Conservation (phyloP, 2,888 invertebrate genomes). For the Venusia cambrica region DNA sequence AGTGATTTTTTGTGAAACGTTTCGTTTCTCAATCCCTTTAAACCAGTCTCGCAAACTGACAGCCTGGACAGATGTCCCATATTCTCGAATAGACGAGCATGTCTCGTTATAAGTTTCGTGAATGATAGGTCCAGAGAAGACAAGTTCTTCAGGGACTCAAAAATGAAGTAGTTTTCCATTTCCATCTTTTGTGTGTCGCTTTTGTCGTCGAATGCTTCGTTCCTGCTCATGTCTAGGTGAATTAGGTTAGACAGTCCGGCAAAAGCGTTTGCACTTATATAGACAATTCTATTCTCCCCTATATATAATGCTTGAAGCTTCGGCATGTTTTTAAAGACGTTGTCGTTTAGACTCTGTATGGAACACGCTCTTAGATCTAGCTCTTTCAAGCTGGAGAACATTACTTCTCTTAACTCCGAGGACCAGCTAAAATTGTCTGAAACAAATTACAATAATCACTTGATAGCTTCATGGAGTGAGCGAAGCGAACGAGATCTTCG, state of each 20-base stretch:
- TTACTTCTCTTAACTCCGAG: constrained; percentile 37
- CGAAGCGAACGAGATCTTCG: no score
- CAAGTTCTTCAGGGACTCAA: constrained; percentile 38
- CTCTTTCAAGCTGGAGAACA: constrained; percentile 63
- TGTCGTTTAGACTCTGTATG: constrained; percentile 62
- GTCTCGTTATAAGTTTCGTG: constrained; percentile 41
- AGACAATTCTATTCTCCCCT: constrained; percentile 73
- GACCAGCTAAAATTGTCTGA: constrained; percentile 48
- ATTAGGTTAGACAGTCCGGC: constrained; percentile 50
- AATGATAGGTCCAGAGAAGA: constrained; percentile 55
- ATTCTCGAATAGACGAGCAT: constrained; percentile 35
- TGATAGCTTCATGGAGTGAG: no score
- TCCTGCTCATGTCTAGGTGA: constrained; percentile 79
- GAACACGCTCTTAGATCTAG: constrained; percentile 81
- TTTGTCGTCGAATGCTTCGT: constrained; percentile 36
- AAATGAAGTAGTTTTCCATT: constrained; percentile 34
- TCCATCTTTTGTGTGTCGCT: constrained; percentile 31
- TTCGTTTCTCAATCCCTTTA: constrained; percentile 50
- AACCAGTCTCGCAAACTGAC: constrained; percentile 66
- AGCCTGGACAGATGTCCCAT: constrained; percentile 45
- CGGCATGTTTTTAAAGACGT: constrained; percentile 67
- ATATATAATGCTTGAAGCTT: constrained; percentile 72
- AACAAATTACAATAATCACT: no score
- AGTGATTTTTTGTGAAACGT: constrained; percentile 67
- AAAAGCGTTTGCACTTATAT: constrained; percentile 62